Evolutionary conservation across 2,113 vertebrate genomes (phyloP).

Genomic region (Collichthys lucidus): DNA sequence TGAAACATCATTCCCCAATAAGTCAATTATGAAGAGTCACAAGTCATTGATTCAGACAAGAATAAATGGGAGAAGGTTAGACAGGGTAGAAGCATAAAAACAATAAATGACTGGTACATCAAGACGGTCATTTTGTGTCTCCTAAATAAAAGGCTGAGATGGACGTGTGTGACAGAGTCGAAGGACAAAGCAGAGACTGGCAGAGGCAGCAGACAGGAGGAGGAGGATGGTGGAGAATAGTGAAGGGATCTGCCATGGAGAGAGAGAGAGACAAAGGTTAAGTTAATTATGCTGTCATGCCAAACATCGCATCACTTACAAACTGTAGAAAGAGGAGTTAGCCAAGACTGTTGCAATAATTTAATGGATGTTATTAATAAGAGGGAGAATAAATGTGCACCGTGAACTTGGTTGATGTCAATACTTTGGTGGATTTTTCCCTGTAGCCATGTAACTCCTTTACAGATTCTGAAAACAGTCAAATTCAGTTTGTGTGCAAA

Average conservation of each 20-base stretch:
- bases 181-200: constrained; percentile 66
- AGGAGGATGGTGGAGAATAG: constrained; percentile 50
- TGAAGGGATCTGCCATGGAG: constrained; percentile 11
- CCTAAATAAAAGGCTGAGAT: constrained; percentile 13
- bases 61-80: not conserved
- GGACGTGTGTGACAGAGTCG: constrained; percentile 25
- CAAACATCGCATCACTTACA: constrained; percentile 49
- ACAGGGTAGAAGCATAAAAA: constrained; percentile 1
- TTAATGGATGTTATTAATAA: constrained; percentile 55
- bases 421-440: not conserved
- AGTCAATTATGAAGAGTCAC: not conserved
- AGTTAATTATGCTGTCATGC: constrained; percentile 55
- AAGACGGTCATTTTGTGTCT: constrained; percentile 17
- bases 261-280: constrained; percentile 63
- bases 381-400: constrained; percentile 8
- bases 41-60: not conserved
- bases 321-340: constrained; percentile 13
- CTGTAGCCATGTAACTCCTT: not conserved
- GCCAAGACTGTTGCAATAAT: constrained; percentile 51
- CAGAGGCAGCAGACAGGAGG: constrained; percentile 35
- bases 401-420: not conserved
- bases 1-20: constrained; percentile 5
- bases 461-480: not conserved
- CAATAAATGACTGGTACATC: not conserved
- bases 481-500: not conserved